Conservation (phyloP, 2,888 invertebrate genomes). For the Rhamphomyia laevipes region DNA sequence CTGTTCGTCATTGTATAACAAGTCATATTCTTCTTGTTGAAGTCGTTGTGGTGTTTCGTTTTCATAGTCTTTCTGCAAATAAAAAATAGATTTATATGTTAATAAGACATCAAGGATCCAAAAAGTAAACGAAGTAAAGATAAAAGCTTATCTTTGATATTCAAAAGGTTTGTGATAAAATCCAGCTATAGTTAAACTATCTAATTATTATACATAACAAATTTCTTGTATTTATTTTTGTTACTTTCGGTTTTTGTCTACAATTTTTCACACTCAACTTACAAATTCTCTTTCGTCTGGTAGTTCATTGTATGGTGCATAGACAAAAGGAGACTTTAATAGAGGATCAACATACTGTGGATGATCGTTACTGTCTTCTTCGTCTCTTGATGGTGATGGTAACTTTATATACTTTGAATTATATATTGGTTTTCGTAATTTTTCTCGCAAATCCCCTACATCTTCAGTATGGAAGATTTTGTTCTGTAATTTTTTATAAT, state of each 20-base stretch:
- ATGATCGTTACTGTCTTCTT: constrained; percentile 6
- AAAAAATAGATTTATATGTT: no score
- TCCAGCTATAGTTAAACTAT: no score
- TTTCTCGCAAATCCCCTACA: background rate
- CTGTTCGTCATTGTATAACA: constrained; percentile 29
- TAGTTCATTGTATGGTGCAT: constrained; percentile 12
- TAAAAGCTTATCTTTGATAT: no score
- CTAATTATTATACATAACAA: no score
- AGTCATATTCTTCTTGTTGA: constrained; percentile 29
- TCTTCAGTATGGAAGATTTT: constrained; percentile 10
- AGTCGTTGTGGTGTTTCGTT: constrained; percentile 14
- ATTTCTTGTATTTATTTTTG: no score
- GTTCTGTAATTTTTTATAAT: constrained; percentile 6
- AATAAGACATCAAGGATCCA: no score
- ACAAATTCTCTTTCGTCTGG: constrained; percentile 13
- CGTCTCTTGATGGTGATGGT: background rate
- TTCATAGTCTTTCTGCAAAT: constrained; percentile 29
- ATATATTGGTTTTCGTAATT: background rate
- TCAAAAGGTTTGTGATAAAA: no score
- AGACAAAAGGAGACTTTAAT: constrained; percentile 11
- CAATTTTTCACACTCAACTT: constrained; percentile 14
- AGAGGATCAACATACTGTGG: constrained; percentile 15
- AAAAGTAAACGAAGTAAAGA: no score
- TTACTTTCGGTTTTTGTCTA: constrained; percentile 16
- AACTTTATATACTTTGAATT: background rate